Percentiles rank a stretch among this genome's conserved stretches.
Evolutionary conservation across 2,113 vertebrate genomes (phyloP).

Genomic region (Chiloscyllium plagiosum): DNA sequence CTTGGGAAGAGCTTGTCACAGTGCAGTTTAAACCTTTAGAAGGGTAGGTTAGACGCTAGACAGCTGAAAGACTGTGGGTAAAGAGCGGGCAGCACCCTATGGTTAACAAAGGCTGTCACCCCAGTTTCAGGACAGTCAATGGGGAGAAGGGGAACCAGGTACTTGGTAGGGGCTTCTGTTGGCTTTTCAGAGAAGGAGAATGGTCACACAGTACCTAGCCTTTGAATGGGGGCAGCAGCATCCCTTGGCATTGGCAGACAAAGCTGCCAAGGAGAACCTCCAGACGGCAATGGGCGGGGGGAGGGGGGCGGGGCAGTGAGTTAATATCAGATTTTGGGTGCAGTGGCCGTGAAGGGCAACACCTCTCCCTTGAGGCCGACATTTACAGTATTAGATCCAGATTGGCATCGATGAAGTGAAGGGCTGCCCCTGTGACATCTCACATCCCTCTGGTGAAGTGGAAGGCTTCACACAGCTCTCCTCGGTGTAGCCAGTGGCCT

Average conservation of each 20-base stretch:
- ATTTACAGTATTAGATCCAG: too few relatives aligned
- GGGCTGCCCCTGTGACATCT: too few relatives aligned
- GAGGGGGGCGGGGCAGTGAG: too few relatives aligned
- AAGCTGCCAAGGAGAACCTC: background rate
- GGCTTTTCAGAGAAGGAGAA: background rate
- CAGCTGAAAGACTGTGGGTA: background rate
- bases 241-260: too few relatives aligned
- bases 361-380: background rate
- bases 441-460: too few relatives aligned
- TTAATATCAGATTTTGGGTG: background rate
- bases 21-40: background rate
- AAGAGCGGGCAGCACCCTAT: background rate
- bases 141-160: too few relatives aligned
- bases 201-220: background rate
- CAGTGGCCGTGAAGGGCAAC: background rate
- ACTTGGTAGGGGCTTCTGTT: background rate
- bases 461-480: too few relatives aligned
- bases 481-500: too few relatives aligned
- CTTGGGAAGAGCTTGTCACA: background rate
- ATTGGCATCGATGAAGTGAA: too few relatives aligned
- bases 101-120: background rate
- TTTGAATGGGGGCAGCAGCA: background rate
- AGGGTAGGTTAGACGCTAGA: background rate
- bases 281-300: too few relatives aligned
- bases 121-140: background rate